These are phyloP conservation scores for Sphaerophoria taeniata DNA, from an alignment of 2,888 invertebrate genomes.

Conservation along the genomic window DNA sequence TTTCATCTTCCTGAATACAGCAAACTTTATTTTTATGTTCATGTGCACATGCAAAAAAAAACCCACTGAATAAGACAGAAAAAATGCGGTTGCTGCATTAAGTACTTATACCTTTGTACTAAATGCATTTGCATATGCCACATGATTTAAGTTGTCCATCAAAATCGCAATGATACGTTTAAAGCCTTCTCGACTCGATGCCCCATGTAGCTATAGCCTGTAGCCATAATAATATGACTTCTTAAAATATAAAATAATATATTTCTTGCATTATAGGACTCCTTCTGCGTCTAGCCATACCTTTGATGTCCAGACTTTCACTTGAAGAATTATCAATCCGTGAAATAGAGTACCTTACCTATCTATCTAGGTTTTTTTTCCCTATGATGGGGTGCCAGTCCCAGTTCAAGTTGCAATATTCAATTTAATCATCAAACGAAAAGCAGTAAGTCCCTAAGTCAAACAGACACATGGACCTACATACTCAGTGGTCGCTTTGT, in stretches of 20 bases:
- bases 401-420: background rate
- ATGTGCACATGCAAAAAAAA: constrained; percentile 21
- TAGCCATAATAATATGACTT: constrained; percentile 2
- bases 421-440: background rate
- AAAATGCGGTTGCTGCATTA: constrained; percentile 24
- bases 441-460: constrained; percentile 17
- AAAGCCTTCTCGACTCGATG: constrained; percentile 67
- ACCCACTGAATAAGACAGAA: constrained; percentile 26
- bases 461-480: constrained; percentile 17
- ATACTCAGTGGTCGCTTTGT: constrained; percentile 22
- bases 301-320: constrained; percentile 59
- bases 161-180: constrained; percentile 68
- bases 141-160: constrained; percentile 66
- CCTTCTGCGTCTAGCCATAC: constrained; percentile 11
- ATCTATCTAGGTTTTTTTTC: constrained; percentile 3
- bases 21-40: background rate
- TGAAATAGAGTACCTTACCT: constrained; percentile 61
- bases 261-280: background rate
- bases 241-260: constrained; percentile 26
- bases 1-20: constrained; percentile 51
- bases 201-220: constrained; percentile 5
- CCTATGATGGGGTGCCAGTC: too few species aligned
- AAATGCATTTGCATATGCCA: constrained; percentile 69
- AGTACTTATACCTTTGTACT: constrained; percentile 54
- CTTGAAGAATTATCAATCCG: constrained; percentile 70